These are phyloP conservation scores for Cochlearius cochlearius DNA, from an alignment of 2,113 vertebrate genomes.

Conservation along the genomic window DNA sequence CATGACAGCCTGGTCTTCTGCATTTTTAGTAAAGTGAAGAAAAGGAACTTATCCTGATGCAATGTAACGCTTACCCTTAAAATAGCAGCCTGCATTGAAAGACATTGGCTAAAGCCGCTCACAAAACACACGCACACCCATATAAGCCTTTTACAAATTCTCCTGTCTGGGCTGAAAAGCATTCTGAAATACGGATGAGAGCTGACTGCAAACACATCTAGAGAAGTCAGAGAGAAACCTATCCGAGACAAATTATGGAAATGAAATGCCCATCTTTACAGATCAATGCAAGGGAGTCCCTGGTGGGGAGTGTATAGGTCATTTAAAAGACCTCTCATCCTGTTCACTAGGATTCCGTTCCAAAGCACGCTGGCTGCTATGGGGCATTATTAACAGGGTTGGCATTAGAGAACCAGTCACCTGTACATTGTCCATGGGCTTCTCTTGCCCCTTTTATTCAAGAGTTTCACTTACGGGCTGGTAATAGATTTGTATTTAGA, in stretches of 20 bases:
- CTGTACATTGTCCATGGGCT: neutral
- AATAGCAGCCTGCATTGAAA: neutral
- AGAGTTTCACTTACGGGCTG: neutral
- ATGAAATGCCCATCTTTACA: conserved; percentile 43
- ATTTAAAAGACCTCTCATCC: conserved; percentile 17
- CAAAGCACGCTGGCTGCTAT: neutral
- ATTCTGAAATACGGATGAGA: neutral
- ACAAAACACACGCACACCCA: neutral
- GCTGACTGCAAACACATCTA: neutral
- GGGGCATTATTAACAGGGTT: neutral
- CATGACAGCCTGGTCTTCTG: neutral
- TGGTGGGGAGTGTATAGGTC: neutral
- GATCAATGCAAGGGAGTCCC: conserved; percentile 40
- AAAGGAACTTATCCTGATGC: neutral
- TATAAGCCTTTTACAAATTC: neutral
- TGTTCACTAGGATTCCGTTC: neutral
- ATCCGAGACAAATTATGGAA: conserved; percentile 1
- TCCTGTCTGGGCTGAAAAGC: neutral
- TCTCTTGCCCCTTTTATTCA: neutral
- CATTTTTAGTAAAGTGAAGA: neutral
- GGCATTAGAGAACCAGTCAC: neutral
- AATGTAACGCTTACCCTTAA: neutral
- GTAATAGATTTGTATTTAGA: conserved; percentile 15
- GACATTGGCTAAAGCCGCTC: neutral
- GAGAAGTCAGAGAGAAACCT: neutral